Evolutionary conservation across 1,140 invertebrate genomes (phyloP), one percentile per base, ranked within the genome.

Genomic region (Tetragnatha versicolor): DNA sequence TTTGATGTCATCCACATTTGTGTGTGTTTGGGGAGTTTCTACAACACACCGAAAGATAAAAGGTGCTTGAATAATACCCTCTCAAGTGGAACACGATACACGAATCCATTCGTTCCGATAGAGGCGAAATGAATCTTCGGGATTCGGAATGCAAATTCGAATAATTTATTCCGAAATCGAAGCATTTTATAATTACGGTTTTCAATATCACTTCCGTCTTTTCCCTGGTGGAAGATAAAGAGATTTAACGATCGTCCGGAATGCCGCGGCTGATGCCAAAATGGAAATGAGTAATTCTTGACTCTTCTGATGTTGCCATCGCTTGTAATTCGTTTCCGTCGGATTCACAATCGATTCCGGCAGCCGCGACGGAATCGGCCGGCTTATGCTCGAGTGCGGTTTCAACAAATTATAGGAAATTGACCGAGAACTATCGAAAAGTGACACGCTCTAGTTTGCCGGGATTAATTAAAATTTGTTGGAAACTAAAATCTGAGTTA

Each of bases 181-280:
- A 68, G 22, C 65, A 51, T 68, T 51, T 68, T 68, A 68, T 68
- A 68, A 68, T 68, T 68, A 33, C 65, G 29, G 65, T 51, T 47
- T 68, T 68, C 42, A 27, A 25, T 42, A 63, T 63, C 37, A 63
- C 33, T 42, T 63, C 20, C 9, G 33, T 63, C 20, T 63, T 42
- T 63, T 63, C 37, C 60, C 22, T 31, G 31, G 27, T n/a, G 35
- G 55, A 58, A 27, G 55, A 63, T 63, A 63, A 60, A 63, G 60
- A 63, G 33, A 39, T 63, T 31, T 63, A 63, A 63, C 60, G 60
- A 63, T 63, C 60, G 60, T 63, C 42, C 42, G 33, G 60, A n/a
- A 31, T n/a, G n/a, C n/a, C n/a, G n/a, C n/a, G n/a, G n/a, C n/a
- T n/a, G n/a, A n/a, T n/a, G n/a, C n/a, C 27, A 42, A 63, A 42